Evolutionary conservation across 1,140 invertebrate species (phyloP), one percentile per base, ranked within the genome.

Genomic region (Diuraphis noxia): DNA sequence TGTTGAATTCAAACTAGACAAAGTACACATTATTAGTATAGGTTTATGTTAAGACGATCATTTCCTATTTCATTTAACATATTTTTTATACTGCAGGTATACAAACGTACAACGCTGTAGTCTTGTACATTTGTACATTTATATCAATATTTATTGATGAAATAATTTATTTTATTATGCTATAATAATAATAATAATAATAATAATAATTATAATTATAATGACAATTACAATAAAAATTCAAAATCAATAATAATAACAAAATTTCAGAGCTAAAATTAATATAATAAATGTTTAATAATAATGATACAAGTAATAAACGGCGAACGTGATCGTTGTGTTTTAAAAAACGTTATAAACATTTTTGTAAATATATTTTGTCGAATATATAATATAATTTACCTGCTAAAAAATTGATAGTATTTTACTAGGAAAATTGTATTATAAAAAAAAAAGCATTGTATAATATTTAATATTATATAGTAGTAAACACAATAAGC

Each of bases 181-280:
- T 91, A 52, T 91, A 52, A 77, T 90, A 36, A 63, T 88, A 86
- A 86, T 89, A 77, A 56, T 88, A 40, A 56, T 87, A 56, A 87
- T 85, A 81, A 81, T 82, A 13, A 82, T 84, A 46, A 85, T 85
- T 3, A 88, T 52, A 23, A 88, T 86, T 17, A 88, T 40, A 63
- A 88, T 63, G 0, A 88, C 40, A 49, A 86, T 86, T 52, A 82
- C 34, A 82, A 91, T 79, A 36, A 79, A 90, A 90, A 90, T 82
- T 90, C 43, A 43, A 90, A 82, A 91, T 49, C 23, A 91, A 91
- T 91, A 72, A 81, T 88, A 88, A 87, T 87, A 89, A 90, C 88
- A 79, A 90, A 90, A 77, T 90, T 90, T 43, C 63, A 46, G 63
- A 90, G 72, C 88, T 90, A 90, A 77, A 90, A 90, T 79, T 21